Conservation (phyloP, 2,113 vertebrate genomes). For the Corynorhinus townsendii region DNA sequence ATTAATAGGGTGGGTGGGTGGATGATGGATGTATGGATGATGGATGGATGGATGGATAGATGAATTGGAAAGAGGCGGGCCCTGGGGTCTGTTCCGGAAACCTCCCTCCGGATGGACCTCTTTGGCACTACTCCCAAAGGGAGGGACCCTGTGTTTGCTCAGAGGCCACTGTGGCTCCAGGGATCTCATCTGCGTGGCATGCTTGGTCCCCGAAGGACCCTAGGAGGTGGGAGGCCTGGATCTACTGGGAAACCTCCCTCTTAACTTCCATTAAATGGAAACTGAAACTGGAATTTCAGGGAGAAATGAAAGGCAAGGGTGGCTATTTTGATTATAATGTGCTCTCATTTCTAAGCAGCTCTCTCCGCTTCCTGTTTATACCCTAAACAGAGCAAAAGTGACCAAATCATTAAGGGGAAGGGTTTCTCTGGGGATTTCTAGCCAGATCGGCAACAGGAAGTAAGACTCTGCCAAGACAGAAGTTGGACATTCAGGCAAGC, state of each 20-base stretch:
- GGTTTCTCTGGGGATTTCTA: constrained; percentile 21
- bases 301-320: neutral
- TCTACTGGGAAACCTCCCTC: neutral
- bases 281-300: neutral
- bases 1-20: neutral
- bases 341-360: neutral
- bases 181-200: neutral
- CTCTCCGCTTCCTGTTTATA: constrained; percentile 54
- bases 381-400: neutral
- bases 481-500: neutral
- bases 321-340: neutral
- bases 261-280: neutral
- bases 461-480: neutral
- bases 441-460: neutral
- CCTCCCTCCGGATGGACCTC: neutral
- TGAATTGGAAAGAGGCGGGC: neutral
- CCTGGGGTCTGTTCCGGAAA: neutral
- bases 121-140: neutral
- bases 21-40: too few relatives aligned
- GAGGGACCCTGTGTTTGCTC: neutral
- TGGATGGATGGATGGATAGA: neutral
- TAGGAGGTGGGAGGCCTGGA: neutral
- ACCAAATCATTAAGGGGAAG: neutral
- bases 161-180: neutral
- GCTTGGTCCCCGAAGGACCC: neutral